Percentiles rank a stretch among this genome's conserved stretches.
Conservation (phyloP, 2,113 vertebrate species). For the Ciconia boyciana region DNA sequence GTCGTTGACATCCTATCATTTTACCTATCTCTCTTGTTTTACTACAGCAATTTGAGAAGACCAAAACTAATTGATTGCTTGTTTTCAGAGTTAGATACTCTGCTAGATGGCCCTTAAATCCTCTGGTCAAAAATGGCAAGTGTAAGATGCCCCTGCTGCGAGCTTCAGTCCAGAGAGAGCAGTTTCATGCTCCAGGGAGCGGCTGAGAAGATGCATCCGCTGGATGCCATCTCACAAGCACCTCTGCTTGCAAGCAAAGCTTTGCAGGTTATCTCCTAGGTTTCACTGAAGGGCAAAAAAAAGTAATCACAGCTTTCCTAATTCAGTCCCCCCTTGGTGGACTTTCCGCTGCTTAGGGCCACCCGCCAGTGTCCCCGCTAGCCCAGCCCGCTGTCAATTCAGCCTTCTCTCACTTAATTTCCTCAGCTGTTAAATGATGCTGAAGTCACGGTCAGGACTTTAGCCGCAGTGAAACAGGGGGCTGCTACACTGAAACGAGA, state of each 20-base stretch:
- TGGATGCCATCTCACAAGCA: neutral
- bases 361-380: neutral
- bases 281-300: neutral
- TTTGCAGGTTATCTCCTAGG: neutral
- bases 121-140: neutral
- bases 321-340: neutral
- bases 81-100: neutral
- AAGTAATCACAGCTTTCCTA: neutral
- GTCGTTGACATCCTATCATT: neutral
- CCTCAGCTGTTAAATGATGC: neutral
- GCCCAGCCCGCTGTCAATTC: neutral
- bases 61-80: neutral
- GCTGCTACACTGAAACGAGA: neutral
- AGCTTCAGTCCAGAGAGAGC: neutral
- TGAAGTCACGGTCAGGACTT: neutral
- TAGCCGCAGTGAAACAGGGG: neutral
- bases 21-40: neutral
- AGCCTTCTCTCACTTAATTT: neutral
- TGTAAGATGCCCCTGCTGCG: neutral
- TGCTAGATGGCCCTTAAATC: neutral
- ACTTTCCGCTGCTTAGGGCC: neutral
- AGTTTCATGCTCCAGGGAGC: neutral
- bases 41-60: neutral
- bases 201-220: neutral
- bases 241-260: neutral